Conservation (phyloP, 2,113 vertebrate genomes). For the Neogobius melanostomus region DNA sequence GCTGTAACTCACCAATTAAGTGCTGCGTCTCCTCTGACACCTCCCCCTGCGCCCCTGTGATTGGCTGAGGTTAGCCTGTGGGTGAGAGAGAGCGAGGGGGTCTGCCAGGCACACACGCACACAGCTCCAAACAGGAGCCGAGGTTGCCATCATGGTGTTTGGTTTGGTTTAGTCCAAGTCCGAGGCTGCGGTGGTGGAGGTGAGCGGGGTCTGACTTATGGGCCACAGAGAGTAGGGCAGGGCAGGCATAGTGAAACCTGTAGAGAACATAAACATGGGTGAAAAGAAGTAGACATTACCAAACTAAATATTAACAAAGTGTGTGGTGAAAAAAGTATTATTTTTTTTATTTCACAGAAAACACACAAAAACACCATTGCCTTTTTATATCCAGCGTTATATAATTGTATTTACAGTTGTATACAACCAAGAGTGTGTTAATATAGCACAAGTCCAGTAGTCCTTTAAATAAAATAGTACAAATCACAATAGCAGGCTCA, state of each 20-base stretch:
- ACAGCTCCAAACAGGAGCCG: slow-evolving; percentile 80
- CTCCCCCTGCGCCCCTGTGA: slow-evolving; percentile 84
- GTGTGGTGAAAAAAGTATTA: background rate
- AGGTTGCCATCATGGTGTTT: slow-evolving; percentile 79
- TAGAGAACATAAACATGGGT: slow-evolving; percentile 44
- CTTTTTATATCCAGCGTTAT: background rate
- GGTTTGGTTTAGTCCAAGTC: slow-evolving; percentile 76
- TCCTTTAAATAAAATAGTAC: background rate
- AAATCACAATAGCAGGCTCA: background rate
- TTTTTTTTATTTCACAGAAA: too few relatives aligned
- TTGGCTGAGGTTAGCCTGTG: slow-evolving; percentile 86
- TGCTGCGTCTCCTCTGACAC: slow-evolving; percentile 83
- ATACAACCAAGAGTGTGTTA: background rate
- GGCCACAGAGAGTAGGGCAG: slow-evolving; percentile 80
- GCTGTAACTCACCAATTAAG: slow-evolving; percentile 85
- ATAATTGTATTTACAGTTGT: background rate
- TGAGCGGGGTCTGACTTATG: slow-evolving; percentile 73
- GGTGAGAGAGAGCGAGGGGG: slow-evolving; percentile 84
- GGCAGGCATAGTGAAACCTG: slow-evolving; percentile 81
- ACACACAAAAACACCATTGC: too few relatives aligned
- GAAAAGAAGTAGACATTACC: slow-evolving; percentile 18
- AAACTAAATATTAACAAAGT: background rate
- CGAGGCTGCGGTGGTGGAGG: slow-evolving; percentile 63
- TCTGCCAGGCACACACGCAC: slow-evolving; percentile 82
- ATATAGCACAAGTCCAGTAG: background rate